Percentiles rank a stretch among this genome's conserved stretches.
phyloP scores from a whole-genome alignment of 2,797 vertebrate genomes.

The Notolepis coatsorum region DNA sequence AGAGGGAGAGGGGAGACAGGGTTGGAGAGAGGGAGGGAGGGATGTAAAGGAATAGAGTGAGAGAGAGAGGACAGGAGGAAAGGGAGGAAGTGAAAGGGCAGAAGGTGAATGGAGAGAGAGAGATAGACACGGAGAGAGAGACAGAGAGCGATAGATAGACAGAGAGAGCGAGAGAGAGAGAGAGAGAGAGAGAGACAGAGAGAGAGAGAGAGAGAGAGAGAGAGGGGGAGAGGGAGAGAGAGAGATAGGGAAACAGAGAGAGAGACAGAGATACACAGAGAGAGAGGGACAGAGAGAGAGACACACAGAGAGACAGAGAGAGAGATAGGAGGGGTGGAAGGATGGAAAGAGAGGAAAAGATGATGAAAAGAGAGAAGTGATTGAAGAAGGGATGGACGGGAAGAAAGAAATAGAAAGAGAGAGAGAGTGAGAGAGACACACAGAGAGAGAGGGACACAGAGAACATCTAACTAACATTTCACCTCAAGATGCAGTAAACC shows the following conservation, averaged over 20 bases:
- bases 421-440: no score
- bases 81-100: conserved; percentile 9
- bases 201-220: neutral
- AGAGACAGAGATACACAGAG: no score
- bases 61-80: conserved; percentile 8
- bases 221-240: neutral
- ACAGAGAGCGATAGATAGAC: neutral
- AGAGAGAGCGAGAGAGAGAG: neutral
- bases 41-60: conserved; percentile 10
- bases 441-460: no score
- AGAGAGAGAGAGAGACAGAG: neutral
- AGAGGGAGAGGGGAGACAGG: conserved; percentile 45
- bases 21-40: conserved; percentile 14
- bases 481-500: no score
- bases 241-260: neutral
- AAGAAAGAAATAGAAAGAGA: no score
- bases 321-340: no score
- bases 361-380: no score
- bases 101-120: neutral
- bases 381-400: no score
- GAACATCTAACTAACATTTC: no score
- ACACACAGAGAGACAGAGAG: no score
- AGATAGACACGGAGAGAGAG: neutral
- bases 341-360: no score
- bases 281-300: no score